phyloP scores from a whole-genome alignment of 1,140 invertebrate genomes.

The Scaptomyza graminum region DNA sequence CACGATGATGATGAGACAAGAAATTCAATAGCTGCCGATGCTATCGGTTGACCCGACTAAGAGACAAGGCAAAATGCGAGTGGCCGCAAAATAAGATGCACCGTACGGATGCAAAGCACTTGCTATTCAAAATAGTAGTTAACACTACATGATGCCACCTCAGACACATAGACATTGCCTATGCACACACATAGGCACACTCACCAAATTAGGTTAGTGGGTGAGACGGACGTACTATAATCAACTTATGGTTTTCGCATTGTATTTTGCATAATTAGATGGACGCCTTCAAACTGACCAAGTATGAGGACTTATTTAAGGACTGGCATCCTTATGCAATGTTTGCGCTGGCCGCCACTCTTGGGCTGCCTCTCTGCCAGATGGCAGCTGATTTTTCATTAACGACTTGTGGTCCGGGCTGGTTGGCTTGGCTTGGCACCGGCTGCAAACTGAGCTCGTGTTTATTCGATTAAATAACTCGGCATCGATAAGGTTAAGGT shows the following conservation, averaged over 20 bases:
- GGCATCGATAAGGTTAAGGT: constrained; percentile 57
- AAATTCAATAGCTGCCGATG: constrained; percentile 29
- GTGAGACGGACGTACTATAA: constrained; percentile 67
- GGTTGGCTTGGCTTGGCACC: constrained; percentile 37
- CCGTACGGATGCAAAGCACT: constrained; percentile 17
- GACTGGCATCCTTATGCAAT: constrained; percentile 18
- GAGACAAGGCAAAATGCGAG: constrained; percentile 53
- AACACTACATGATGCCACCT: constrained; percentile 45
- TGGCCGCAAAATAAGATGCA: constrained; percentile 16
- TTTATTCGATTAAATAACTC: constrained; percentile 64
- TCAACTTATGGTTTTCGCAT: constrained; percentile 75
- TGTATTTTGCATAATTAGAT: constrained; percentile 70
- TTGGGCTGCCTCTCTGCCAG: constrained; percentile 22
- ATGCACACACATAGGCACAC: constrained; percentile 27
- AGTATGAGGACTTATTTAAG: constrained; percentile 37
- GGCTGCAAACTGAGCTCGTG: constrained; percentile 22
- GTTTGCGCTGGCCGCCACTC: background rate
- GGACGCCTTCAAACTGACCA: constrained; percentile 33
- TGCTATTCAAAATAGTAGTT: constrained; percentile 50
- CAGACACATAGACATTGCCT: background rate
- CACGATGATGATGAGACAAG: constrained; percentile 35
- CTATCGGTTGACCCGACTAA: constrained; percentile 54
- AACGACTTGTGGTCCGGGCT: constrained; percentile 40
- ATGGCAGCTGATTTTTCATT: constrained; percentile 69
- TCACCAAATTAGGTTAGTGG: constrained; percentile 76